These are phyloP conservation scores for Ganaspis sp. DNA, from an alignment of 1,140 invertebrate species.

Conservation along the genomic window DNA sequence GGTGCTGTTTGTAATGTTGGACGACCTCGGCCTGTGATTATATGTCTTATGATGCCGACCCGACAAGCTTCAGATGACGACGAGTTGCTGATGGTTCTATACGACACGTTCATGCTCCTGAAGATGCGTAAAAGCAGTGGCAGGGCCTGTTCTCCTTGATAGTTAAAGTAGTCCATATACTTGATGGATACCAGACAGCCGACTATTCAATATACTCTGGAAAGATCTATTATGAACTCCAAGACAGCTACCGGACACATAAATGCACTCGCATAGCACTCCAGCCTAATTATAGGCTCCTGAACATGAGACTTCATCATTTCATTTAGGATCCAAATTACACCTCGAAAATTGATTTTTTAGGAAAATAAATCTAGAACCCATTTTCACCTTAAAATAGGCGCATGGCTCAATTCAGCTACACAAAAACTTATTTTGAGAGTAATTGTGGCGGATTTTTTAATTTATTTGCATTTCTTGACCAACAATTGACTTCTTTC, in stretches of 20 bases:
- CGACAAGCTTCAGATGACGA: slow-evolving; percentile 30
- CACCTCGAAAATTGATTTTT: not conserved
- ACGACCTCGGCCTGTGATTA: slow-evolving; percentile 48
- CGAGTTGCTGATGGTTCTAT: slow-evolving; percentile 38
- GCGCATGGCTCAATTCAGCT: too few relatives aligned
- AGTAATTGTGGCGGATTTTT: too few relatives aligned
- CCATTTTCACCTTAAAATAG: not conserved
- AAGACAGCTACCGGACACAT: not conserved
- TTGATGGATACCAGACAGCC: not conserved
- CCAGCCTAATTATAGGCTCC: not conserved
- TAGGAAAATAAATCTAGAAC: not conserved
- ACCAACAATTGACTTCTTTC: not conserved
- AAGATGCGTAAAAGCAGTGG: slow-evolving; percentile 48
- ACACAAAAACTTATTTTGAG: too few relatives aligned
- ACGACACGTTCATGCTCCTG: slow-evolving; percentile 23
- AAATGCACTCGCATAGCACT: not conserved
- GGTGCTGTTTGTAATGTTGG: slow-evolving; percentile 48
- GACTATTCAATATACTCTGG: not conserved
- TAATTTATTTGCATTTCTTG: too few relatives aligned
- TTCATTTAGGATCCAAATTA: not conserved
- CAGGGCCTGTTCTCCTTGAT: not conserved
- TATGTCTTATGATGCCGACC: slow-evolving; percentile 36
- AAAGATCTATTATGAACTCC: not conserved
- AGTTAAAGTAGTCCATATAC: slow-evolving; percentile 4
- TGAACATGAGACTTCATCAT: not conserved